Conservation (phyloP, 2,888 invertebrate species). For the Apotomis capreana region DNA sequence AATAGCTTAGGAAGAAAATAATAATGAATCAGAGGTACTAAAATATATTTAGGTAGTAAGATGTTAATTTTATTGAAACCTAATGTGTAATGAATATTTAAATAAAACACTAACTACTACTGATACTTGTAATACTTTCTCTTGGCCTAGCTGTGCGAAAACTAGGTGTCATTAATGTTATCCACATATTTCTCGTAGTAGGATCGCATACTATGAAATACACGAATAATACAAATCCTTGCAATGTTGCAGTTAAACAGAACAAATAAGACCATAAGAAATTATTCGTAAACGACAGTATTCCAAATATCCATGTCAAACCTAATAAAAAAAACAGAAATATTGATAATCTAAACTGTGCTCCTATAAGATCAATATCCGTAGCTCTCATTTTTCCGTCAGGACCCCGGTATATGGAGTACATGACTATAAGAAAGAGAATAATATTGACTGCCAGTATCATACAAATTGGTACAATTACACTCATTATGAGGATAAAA, state of each 20-base stretch:
- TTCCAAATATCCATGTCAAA: conserved; percentile 85
- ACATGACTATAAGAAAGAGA: conserved; percentile 81
- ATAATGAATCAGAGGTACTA: no score
- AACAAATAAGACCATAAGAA: conserved; percentile 84
- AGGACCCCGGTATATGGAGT: conserved; percentile 78
- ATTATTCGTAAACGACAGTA: conserved; percentile 78
- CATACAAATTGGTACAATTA: conserved; percentile 80
- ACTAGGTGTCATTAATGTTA: conserved; percentile 68
- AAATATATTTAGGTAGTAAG: no score
- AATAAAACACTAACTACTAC: conserved; percentile 46
- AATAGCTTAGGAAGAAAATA: no score
- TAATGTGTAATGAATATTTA: neutral
- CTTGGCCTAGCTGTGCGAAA: conserved; percentile 58
- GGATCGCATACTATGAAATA: conserved; percentile 85
- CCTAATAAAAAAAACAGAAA: conserved; percentile 85
- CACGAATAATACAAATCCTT: conserved; percentile 85
- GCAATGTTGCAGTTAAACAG: conserved; percentile 84
- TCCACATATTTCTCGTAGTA: conserved; percentile 80
- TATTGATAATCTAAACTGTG: conserved; percentile 82
- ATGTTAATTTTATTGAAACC: no score
- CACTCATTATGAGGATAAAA: conserved; percentile 72
- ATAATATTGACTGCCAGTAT: conserved; percentile 80
- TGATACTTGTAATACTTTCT: conserved; percentile 68
- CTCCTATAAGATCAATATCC: conserved; percentile 69
- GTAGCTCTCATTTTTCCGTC: conserved; percentile 76